Percentiles rank a stretch among this genome's conserved stretches.
Evolutionary conservation across 2,888 invertebrate species (phyloP).

Genomic region (Dromius quadrimaculatus): DNA sequence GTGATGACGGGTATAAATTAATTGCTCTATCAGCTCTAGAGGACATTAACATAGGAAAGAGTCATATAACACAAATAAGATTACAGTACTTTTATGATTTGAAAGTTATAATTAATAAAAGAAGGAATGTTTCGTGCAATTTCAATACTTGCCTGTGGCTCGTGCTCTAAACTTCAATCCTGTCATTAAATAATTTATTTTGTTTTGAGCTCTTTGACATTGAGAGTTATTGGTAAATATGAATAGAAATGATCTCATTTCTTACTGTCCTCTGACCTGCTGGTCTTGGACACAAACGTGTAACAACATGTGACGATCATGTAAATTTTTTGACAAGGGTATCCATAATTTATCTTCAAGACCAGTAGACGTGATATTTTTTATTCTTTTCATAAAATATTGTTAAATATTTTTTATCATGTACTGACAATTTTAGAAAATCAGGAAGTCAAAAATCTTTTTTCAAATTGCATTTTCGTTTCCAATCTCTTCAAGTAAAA

Average conservation of each 20-base stretch:
- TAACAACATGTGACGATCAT: neutral
- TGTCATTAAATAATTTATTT: neutral
- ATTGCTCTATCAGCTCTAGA: conserved; percentile 36
- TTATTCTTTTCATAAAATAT: neutral
- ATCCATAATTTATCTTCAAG: neutral
- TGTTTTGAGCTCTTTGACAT: no score
- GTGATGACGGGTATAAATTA: conserved; percentile 7
- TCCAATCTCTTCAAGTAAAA: no score
- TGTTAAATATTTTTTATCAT: no score
- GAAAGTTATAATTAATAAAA: no score
- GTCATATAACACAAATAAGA: conserved; percentile 26
- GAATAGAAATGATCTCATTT: conserved; percentile 26
- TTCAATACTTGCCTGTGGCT: neutral
- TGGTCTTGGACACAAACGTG: conserved; percentile 4
- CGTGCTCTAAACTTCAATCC: neutral
- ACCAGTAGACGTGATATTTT: neutral
- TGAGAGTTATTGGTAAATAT: no score
- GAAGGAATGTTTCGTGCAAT: neutral
- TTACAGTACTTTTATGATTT: no score
- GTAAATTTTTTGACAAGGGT: neutral
- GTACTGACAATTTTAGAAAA: no score
- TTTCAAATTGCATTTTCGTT: no score
- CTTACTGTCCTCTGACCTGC: conserved; percentile 12
- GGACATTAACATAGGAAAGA: conserved; percentile 31
- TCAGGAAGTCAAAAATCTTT: no score